A percentile compares a stretch with the other conserved stretches of the same genome.
These are phyloP conservation scores for Uria aalge DNA, from an alignment of 2,113 vertebrate species.

Conservation along the genomic window DNA sequence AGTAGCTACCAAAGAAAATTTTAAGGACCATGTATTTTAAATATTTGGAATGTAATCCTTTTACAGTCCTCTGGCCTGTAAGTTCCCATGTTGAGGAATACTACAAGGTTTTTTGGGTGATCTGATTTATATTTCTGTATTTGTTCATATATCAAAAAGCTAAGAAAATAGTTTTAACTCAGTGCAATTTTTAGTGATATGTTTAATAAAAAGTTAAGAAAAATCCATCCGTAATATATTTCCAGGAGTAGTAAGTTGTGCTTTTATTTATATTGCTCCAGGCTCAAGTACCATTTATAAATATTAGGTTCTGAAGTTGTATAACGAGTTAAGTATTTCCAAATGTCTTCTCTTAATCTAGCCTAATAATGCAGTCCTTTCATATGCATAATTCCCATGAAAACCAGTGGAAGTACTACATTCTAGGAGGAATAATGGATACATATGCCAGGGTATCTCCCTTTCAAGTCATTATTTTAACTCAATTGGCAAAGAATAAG, in stretches of 20 bases:
- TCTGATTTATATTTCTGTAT: background rate
- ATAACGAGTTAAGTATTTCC: conserved; percentile 11
- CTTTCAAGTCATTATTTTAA: conserved; percentile 1
- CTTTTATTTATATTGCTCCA: background rate
- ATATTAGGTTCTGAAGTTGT: background rate
- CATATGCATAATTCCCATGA: background rate
- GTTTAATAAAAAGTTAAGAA: background rate
- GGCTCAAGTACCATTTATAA: background rate
- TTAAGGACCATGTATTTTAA: background rate
- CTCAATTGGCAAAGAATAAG: background rate
- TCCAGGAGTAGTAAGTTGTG: background rate
- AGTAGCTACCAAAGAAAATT: background rate
- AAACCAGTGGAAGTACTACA: background rate
- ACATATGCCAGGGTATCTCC: background rate
- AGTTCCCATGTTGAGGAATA: background rate
- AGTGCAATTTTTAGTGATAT: background rate
- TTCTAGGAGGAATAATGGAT: background rate
- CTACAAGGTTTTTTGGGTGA: background rate
- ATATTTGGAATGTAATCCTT: background rate
- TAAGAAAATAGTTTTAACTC: background rate
- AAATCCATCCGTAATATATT: background rate
- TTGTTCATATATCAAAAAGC: background rate
- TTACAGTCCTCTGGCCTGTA: background rate
- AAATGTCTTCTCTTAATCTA: background rate
- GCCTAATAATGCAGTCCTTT: background rate